Evolutionary conservation across 1,140 invertebrate genomes (phyloP).

Genomic region (Diorhabda carinulata): DNA sequence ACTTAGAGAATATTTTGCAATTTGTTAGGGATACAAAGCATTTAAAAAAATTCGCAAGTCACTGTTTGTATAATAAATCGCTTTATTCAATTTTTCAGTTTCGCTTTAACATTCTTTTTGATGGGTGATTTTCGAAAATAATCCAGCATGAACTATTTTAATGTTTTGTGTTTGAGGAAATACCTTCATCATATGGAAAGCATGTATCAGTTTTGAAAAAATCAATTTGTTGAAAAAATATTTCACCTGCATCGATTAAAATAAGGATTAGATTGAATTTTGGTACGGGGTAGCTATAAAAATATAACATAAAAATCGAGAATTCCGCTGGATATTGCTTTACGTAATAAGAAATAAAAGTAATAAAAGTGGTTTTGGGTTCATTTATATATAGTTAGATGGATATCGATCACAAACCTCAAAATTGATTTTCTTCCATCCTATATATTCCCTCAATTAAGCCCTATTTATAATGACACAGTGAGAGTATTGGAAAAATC

Average conservation of each 20-base stretch:
- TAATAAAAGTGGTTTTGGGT: no score
- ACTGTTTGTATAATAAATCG: slow-evolving; percentile 15
- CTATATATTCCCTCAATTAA: no score
- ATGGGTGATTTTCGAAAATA: slow-evolving; percentile 5
- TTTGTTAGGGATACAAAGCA: slow-evolving; percentile 6
- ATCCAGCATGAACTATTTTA: slow-evolving; percentile 12
- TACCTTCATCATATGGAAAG: slow-evolving; percentile 4
- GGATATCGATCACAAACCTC: no score
- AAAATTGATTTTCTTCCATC: no score
- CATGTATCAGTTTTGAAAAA: not conserved
- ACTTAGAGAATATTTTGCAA: slow-evolving; percentile 8
- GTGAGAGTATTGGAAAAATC: no score
- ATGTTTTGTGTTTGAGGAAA: slow-evolving; percentile 11
- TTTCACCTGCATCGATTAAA: slow-evolving; percentile 4
- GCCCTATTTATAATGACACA: no score
- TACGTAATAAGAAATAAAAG: no score
- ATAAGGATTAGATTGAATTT: not conserved
- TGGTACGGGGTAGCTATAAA: not conserved
- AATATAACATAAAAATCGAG: no score
- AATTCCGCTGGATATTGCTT: no score
- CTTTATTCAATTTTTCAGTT: slow-evolving; percentile 13
- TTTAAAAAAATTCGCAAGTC: slow-evolving; percentile 5
- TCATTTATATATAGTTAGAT: no score
- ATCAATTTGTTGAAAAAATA: not conserved
- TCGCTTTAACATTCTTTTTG: slow-evolving; percentile 11